phyloP scores from a whole-genome alignment of 2,888 invertebrate species.

The Leptinotarsa rubiginosa region DNA sequence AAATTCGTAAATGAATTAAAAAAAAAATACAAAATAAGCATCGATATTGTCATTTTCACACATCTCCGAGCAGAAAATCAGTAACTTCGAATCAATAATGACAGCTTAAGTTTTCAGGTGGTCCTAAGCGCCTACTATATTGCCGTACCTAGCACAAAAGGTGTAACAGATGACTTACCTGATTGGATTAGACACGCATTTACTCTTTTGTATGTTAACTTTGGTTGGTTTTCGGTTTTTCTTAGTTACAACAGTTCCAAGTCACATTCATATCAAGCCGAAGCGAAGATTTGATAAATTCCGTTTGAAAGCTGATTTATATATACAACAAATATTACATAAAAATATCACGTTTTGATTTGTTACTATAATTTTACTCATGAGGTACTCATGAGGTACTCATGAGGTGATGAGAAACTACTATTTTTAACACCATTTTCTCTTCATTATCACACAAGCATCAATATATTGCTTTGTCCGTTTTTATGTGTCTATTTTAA shows the following conservation, averaged over 20 bases:
- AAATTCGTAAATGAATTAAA: too few relatives aligned
- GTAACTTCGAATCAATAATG: conserved; percentile 30
- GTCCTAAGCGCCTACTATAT: conserved; percentile 44
- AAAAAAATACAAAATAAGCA: neutral
- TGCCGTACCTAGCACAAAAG: conserved; percentile 37
- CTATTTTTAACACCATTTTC: too few relatives aligned
- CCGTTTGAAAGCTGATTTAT: neutral
- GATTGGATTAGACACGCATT: conserved; percentile 44
- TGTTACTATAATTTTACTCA: too few relatives aligned
- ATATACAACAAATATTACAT: too few relatives aligned
- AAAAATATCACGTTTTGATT: too few relatives aligned
- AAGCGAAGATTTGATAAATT: neutral
- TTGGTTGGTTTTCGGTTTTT: conserved; percentile 23
- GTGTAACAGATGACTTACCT: conserved; percentile 40
- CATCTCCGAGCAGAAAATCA: neutral
- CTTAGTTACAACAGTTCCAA: conserved; percentile 30
- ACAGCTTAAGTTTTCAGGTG: conserved; percentile 38
- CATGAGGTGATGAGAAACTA: too few relatives aligned
- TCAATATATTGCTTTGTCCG: too few relatives aligned
- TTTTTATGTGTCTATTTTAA: too few relatives aligned
- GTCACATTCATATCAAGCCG: conserved; percentile 11
- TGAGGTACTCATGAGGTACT: too few relatives aligned
- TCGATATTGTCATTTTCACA: neutral
- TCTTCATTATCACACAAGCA: too few relatives aligned
- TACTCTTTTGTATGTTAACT: conserved; percentile 30